Evolutionary conservation across 92 coral and sea anemone species (phyloP).

Genomic region (Palythoa grandiflora): DNA sequence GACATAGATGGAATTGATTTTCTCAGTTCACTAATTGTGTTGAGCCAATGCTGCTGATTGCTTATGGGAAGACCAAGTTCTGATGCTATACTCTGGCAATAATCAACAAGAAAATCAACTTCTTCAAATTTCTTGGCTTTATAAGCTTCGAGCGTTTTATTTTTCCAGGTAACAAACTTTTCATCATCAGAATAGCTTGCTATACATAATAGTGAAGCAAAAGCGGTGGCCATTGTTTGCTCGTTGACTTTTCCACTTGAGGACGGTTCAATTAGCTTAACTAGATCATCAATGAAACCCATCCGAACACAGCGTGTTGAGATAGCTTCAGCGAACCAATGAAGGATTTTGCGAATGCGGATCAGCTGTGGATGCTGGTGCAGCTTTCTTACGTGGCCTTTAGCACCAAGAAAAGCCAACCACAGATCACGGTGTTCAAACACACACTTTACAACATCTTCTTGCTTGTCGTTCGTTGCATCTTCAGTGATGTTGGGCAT

Average conservation of each 20-base stretch:
- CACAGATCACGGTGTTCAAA: constrained; percentile 51
- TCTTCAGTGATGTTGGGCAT: not conserved
- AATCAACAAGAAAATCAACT: constrained; percentile 5
- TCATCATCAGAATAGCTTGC: not conserved
- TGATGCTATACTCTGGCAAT: constrained; percentile 10
- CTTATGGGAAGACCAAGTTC: not conserved
- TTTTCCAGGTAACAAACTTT: not conserved
- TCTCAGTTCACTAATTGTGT: not conserved
- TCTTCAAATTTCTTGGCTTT: no score
- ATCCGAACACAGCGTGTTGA: not conserved
- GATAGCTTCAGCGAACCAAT: constrained; percentile 22
- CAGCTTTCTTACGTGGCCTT: constrained; percentile 49
- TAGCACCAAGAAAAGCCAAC: constrained; percentile 46
- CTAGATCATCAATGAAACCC: constrained; percentile 16
- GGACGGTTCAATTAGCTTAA: not conserved
- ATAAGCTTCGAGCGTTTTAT: not conserved
- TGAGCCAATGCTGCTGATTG: constrained; percentile 1
- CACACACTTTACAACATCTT: constrained; percentile 35
- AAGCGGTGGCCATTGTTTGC: not conserved
- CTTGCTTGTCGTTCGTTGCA: not conserved
- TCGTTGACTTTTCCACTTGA: not conserved
- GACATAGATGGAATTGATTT: not conserved
- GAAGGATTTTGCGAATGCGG: not conserved
- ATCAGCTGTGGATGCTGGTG: constrained; percentile 21
- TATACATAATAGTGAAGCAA: not conserved